Evolutionary conservation across 2,797 vertebrate species (phyloP).

Genomic region (Epinephelus malabaricus): DNA sequence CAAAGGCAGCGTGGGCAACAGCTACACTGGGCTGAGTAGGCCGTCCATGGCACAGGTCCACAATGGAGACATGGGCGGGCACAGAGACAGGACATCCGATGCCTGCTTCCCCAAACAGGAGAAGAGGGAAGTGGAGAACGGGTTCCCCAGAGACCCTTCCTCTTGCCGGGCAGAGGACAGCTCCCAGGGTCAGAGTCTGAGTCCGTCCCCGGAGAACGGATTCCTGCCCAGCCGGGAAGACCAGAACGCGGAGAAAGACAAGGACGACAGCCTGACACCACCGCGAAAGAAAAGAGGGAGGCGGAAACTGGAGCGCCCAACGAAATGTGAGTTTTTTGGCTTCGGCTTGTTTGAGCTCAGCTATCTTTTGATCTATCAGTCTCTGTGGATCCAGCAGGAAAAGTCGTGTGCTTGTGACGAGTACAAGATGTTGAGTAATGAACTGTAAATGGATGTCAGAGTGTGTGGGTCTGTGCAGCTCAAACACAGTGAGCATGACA

Average conservation of each 20-base stretch:
- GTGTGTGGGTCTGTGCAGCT: constrained; percentile 16
- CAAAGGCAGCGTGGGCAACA: constrained; percentile 87
- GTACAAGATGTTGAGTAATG: constrained; percentile 53
- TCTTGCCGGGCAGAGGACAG: constrained; percentile 76
- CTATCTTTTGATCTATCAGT: constrained; percentile 48
- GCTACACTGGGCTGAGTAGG: constrained; percentile 84
- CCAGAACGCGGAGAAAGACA: constrained; percentile 86
- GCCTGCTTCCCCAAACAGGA: constrained; percentile 84
- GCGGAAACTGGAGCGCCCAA: constrained; percentile 91
- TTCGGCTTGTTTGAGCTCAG: constrained; percentile 18
- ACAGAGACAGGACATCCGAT: constrained; percentile 77
- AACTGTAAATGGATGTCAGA: constrained; percentile 51
- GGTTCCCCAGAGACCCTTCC: constrained; percentile 78
- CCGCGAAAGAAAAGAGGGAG: constrained; percentile 88
- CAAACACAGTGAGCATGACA: constrained; percentile 1
- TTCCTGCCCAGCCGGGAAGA: constrained; percentile 87
- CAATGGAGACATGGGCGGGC: constrained; percentile 89
- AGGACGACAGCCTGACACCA: constrained; percentile 80
- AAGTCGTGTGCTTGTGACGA: constrained; percentile 38
- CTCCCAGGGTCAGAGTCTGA: constrained; percentile 82
- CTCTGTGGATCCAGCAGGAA: constrained; percentile 17
- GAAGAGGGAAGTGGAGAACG: constrained; percentile 81
- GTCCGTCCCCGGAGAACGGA: constrained; percentile 90
- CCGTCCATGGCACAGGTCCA: constrained; percentile 87
- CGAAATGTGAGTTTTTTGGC: constrained; percentile 89